phyloP scores from a whole-genome alignment of 2,797 vertebrate species.

The Sciaenops ocellatus region DNA sequence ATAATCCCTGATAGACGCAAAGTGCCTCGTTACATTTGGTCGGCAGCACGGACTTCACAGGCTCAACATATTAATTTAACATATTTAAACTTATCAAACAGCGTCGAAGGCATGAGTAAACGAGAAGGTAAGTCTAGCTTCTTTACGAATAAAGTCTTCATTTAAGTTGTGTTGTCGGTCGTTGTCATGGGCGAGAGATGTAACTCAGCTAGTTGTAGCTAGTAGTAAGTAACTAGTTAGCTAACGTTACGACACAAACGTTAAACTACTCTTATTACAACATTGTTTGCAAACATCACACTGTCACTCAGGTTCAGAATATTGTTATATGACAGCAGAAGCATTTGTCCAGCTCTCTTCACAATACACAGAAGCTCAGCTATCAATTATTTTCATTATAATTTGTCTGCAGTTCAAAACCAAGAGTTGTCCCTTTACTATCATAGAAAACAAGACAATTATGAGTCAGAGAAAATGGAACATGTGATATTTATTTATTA shows the following conservation, averaged over 20 bases:
- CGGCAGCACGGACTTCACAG: conserved; percentile 4
- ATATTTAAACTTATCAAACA: not conserved
- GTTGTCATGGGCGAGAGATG: not conserved
- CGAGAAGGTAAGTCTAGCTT: conserved; percentile 69
- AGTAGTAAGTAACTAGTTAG: too few relatives aligned
- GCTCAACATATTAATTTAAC: conserved; percentile 1
- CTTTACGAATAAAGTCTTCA: not conserved
- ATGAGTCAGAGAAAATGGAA: not conserved
- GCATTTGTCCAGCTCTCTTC: not conserved
- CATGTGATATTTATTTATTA: not conserved
- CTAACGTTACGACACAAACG: too few relatives aligned
- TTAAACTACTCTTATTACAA: not conserved
- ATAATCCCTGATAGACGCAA: not conserved
- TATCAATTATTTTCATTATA: too few relatives aligned
- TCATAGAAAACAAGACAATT: not conserved
- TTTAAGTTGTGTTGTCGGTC: not conserved
- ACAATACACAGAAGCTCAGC: not conserved
- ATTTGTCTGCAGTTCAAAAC: not conserved
- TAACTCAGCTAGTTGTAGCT: not conserved
- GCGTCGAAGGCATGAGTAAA: conserved; percentile 71
- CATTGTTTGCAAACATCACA: not conserved
- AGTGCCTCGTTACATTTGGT: conserved; percentile 8
- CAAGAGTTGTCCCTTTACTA: not conserved
- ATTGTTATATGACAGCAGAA: not conserved
- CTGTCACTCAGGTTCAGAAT: not conserved